Base-by-base conservation (phyloP, 2,888 invertebrate genomes). In the Julus scandinavius region DNA sequence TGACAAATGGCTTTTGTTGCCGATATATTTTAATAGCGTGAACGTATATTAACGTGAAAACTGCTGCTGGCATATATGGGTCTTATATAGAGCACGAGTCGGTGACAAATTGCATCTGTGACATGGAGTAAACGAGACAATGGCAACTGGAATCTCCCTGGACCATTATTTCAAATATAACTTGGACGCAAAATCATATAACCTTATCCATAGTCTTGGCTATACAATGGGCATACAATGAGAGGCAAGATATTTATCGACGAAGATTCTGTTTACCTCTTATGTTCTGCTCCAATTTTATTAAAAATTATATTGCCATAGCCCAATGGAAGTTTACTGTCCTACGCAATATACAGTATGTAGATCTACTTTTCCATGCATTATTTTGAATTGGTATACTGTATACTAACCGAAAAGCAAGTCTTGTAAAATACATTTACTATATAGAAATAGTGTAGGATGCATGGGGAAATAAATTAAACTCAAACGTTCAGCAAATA, bases 71-170 rank as follows among this genome's bases (percentile, higher is more conserved):
- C 20, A 72, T 72, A 72, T 72, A 72, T 5, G 7, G 20, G 63
- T 72, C 63, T 11, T 72, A 9, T 17, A 72, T 7, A 29, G 63
- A 29, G 63, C 20, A 20, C 63, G 20, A 72, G 20, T 20, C 63
- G 9, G 5, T 72, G 63, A 72, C 63, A 72, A 72, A 72, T 72
- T 72, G 20, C 63, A 20, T 72, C 63, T 29, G 63, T 72, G 63
- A 20, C 63, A 45, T 72, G 20, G 9, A 72, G 63, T 72, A 72
- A 72, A 72, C 63, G 20, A 72, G 63, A 72, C 63, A 72, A 72
- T 72, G 63, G 63, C 63, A 72, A 72, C 29, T n/a, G 20, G 63
- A 72, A 72, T 72, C 63, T 72, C 63, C 63, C 63, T 72, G 63
- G 63, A 7, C 63, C 20, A 72, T 72, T 72, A 72, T 72, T 72